Base-by-base conservation (phyloP, 2,113 vertebrate species). In the Pleuronectes platessa region DNA sequence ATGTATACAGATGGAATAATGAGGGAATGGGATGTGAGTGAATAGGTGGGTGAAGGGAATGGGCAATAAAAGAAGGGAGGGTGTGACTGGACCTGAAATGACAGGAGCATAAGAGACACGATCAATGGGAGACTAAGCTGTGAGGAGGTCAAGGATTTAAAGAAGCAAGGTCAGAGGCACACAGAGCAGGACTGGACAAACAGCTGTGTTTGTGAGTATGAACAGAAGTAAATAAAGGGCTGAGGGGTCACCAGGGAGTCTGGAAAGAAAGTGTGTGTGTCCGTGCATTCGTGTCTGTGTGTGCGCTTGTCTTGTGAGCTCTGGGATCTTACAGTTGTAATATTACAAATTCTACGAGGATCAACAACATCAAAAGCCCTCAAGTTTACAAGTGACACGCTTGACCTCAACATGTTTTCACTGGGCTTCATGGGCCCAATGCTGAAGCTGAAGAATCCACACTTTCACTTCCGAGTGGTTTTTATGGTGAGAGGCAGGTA, bases 341-440 rank as follows among this genome's bases (percentile, higher is more conserved):
- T 61, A 73, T 72, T 77, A 77, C 75, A 84, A 55, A 77, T 72
- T 82, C 63, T 77, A 71, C 71, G 84, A 74, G 24, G 62, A 68
- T 74, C 76, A 78, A 76, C 26, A 71, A 81, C 83, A 86, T 83
- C 81, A 67, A 78, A 83, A 72, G 62, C 54, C 58, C 37, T 79
- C 21, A 62, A 61, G 74, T 83, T 81, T 72, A 79, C 80, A 74
- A 87, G 67, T 68, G 53, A 77, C 61, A 82, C 61, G 35, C 53
- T 73, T 78, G 70, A 82, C 86, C 78, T 74, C n/a, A 5, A 15
- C 60, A 35, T 81, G 62, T 74, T 78, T 69, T 84, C 61, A 27
- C 12, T 35, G 35, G 53, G 31, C 53, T 69, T 65, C 55, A 54
- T 45, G 55, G 62, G 23, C 63, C 66, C 55, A 45, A 63, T 14